Conservation (phyloP, 2,113 vertebrate species). For the Rattus rattus region DNA sequence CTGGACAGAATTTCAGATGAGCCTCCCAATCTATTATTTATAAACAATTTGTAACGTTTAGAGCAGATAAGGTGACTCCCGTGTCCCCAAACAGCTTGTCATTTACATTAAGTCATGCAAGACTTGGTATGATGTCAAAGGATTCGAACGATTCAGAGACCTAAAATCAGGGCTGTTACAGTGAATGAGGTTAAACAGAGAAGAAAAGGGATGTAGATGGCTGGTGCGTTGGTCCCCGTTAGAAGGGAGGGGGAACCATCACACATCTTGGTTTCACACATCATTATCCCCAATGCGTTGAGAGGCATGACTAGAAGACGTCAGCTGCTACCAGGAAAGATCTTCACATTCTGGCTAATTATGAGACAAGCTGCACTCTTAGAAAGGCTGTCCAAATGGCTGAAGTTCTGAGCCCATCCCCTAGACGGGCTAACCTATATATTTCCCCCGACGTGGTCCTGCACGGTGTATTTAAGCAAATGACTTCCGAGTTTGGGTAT, state of each 20-base stretch:
- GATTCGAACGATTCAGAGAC: background rate
- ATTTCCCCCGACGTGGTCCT: slow-evolving; percentile 5
- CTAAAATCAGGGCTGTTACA: background rate
- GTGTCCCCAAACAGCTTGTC: background rate
- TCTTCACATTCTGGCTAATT: slow-evolving; percentile 62
- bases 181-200: background rate
- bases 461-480: background rate
- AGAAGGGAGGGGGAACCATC: background rate
- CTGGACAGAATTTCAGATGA: background rate
- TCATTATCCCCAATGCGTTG: slow-evolving; percentile 62
- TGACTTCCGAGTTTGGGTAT: background rate
- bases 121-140: background rate
- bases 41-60: background rate
- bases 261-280: slow-evolving; percentile 49
- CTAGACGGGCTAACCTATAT: slow-evolving; percentile 46
- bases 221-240: background rate
- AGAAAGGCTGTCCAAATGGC: slow-evolving; percentile 59
- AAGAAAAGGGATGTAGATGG: background rate
- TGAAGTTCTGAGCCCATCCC: slow-evolving; percentile 44
- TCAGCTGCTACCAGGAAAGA: slow-evolving; percentile 69
- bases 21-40: background rate
- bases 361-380: slow-evolving; percentile 53
- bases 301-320: slow-evolving; percentile 56
- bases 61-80: background rate
- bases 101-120: background rate